These are phyloP conservation scores for Mustelus asterias DNA, from an alignment of 2,113 vertebrate species.

Conservation along the genomic window DNA sequence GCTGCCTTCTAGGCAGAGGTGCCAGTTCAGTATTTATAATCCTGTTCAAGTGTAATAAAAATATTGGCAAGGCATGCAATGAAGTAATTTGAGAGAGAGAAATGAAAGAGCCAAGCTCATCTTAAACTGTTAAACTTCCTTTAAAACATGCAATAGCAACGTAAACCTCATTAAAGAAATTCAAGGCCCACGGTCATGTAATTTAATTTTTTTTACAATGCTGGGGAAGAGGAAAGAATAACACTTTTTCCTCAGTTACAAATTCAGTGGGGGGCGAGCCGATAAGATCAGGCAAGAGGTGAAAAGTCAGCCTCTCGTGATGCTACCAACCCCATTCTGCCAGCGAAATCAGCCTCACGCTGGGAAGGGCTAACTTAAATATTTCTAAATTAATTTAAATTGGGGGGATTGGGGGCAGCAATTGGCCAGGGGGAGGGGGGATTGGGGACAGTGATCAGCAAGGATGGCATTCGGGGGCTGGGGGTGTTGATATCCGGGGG, in stretches of 20 bases:
- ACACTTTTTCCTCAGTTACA: background rate
- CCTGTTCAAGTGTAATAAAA: slow-evolving; percentile 20
- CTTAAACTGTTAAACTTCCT: background rate
- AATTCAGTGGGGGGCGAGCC: background rate
- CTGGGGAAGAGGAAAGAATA: background rate
- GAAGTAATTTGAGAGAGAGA: slow-evolving; percentile 16
- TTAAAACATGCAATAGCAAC: background rate
- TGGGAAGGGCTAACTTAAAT: no score
- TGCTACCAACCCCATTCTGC: no score
- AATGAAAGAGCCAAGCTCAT: background rate
- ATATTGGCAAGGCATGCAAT: background rate
- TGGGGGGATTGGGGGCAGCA: no score
- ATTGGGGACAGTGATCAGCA: no score
- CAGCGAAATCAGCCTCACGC: no score
- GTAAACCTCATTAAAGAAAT: background rate
- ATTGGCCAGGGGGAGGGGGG: no score
- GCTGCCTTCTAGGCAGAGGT: background rate
- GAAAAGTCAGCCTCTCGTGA: no score
- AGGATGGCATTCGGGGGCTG: no score
- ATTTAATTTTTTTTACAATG: background rate
- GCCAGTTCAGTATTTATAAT: background rate
- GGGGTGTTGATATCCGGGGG: no score
- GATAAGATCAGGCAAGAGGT: no score
- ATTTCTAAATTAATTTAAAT: no score
- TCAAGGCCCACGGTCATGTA: background rate